Evolutionary conservation across 2,888 invertebrate species (phyloP).

Genomic region (Mesoligia furuncula): DNA sequence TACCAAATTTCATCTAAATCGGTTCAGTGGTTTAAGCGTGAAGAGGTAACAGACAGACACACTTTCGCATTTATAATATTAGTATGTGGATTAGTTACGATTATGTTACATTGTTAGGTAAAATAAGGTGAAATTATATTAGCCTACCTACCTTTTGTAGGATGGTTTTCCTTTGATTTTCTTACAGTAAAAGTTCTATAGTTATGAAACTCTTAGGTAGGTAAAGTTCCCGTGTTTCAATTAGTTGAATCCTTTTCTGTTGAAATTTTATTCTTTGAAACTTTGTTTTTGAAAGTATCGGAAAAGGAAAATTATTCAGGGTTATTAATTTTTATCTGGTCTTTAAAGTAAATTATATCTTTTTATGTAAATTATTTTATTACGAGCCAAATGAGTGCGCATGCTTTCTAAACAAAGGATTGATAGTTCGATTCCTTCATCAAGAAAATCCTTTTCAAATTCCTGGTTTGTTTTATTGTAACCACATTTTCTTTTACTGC

Average conservation of each 20-base stretch:
- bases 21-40: too few relatives aligned
- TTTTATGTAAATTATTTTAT: not conserved
- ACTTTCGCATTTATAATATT: not conserved
- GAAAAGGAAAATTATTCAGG: constrained; percentile 31
- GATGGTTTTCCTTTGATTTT: constrained; percentile 12
- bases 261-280: constrained; percentile 25
- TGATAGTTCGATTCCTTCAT: too few relatives aligned
- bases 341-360: not conserved
- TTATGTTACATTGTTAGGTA: not conserved
- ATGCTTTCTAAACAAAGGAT: not conserved
- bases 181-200: constrained; percentile 20
- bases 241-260: constrained; percentile 42
- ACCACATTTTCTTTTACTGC: not conserved
- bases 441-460: too few relatives aligned
- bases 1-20: too few relatives aligned
- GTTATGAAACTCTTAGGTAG: constrained; percentile 30
- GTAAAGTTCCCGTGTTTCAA: constrained; percentile 41
- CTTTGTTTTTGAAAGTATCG: constrained; percentile 24
- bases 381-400: not conserved
- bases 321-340: constrained; percentile 11
- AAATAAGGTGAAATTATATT: not conserved
- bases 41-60: not conserved
- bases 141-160: not conserved
- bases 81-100: not conserved
- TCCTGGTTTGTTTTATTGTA: not conserved